Conservation (phyloP, 2,888 invertebrate species). For the Perdita meconis region DNA sequence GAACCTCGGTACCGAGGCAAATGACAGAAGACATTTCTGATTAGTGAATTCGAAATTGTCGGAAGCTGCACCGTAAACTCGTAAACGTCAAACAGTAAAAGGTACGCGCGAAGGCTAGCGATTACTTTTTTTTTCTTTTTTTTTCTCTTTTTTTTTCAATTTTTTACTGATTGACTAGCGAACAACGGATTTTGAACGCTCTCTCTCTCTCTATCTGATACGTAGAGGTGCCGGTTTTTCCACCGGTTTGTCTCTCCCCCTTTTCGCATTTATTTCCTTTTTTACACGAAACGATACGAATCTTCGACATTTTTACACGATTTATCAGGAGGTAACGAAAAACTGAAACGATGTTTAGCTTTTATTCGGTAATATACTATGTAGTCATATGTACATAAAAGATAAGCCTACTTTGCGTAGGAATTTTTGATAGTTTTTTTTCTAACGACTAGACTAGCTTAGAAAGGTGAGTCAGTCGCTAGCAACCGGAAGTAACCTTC, state of each 20-base stretch:
- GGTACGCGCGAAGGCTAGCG: constrained; percentile 12
- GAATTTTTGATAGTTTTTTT: constrained; percentile 76
- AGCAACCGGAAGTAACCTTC: constrained; percentile 60
- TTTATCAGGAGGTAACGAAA: constrained; percentile 35
- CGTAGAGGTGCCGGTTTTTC: constrained; percentile 25
- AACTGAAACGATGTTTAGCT: constrained; percentile 44
- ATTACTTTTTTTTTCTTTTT: constrained; percentile 18
- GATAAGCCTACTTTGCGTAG: constrained; percentile 66
- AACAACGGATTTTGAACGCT: constrained; percentile 45
- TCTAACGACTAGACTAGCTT: constrained; percentile 64
- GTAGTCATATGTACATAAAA: constrained; percentile 78
- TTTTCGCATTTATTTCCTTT: constrained; percentile 53
- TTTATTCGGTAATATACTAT: constrained; percentile 60
- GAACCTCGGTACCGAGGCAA: constrained; percentile 16
- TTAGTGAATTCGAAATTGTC: constrained; percentile 8
- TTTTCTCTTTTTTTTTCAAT: constrained; percentile 14
- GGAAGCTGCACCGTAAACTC: constrained; percentile 24
- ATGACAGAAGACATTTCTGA: constrained; percentile 22
- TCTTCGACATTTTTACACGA: constrained; percentile 70
- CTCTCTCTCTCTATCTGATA: constrained; percentile 25
- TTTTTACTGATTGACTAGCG: constrained; percentile 56
- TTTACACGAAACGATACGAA: constrained; percentile 47
- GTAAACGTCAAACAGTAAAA: constrained; percentile 46
- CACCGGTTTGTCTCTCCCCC: constrained; percentile 32
- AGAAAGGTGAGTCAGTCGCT: constrained; percentile 59